Evolutionary conservation across 2,888 invertebrate genomes (phyloP), one percentile per base, ranked within the genome.

Genomic region (Hypsopygia costalis): DNA sequence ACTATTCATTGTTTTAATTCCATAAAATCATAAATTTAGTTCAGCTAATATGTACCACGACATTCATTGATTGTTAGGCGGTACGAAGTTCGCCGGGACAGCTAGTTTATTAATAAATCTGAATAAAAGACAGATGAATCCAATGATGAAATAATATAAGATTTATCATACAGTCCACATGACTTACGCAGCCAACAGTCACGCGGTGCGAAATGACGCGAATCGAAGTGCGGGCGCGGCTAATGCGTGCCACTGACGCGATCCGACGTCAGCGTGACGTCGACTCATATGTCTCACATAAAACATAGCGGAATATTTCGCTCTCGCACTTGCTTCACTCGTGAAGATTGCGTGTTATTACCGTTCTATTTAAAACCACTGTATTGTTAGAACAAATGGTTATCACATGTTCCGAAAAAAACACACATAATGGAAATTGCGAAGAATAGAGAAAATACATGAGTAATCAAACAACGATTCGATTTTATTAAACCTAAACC

Each of bases 401-500:
- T 3, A 16, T 16, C 16, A 16, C 16, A 16, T 16, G 16, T 3
- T 16, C 4, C 16, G 4, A 16, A 16, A 16, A 16, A 16, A 4
- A 16, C 16, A 4, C 3, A 16, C 4, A 16, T 38, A 43, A 37
- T 12, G 16, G 34, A 33, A 42, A 30, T 27, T 30, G 35, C 36
- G 34, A 39, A 42, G 29, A 29, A 27, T 30, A 31, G 3, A 31
- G 27, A 43, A 43, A 43, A 43, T 12, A 35, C 41, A 43, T 29
- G 29, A 41, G 27, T 41, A 47, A 49, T 44, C 37, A 34, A 48
- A 43, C 39, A 36, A 41, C 43, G 37, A 58, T 51, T 58, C 49
- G 50, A 57, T 55, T 65, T 64, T 59, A 60, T 61, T 63, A 69
- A 60, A 62, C 56, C 57, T 50, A 62, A 60, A 43, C 54, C 56